Evolutionary conservation across 1,140 invertebrate genomes (phyloP).

Genomic region (Heliconius himera): DNA sequence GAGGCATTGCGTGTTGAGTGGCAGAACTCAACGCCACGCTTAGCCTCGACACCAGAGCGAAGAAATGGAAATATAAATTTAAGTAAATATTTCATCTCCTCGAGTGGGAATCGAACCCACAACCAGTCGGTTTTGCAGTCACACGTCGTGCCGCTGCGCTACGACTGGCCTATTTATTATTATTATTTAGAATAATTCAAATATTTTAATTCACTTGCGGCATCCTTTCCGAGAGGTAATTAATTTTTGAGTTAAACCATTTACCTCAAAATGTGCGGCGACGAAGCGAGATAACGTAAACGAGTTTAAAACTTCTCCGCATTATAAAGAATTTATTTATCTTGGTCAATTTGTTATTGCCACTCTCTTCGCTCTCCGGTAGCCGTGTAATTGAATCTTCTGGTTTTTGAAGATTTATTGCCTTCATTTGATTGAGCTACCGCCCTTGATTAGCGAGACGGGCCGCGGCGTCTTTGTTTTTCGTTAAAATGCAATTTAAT

Average conservation of each 20-base stretch:
- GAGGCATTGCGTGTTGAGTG: too few relatives aligned
- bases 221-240: conserved; percentile 62
- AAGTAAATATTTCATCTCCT: too few relatives aligned
- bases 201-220: conserved; percentile 57
- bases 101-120: too few relatives aligned
- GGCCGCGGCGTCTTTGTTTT: conserved; percentile 53
- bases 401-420: conserved; percentile 75
- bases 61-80: too few relatives aligned
- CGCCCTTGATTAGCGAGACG: conserved; percentile 69
- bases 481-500: conserved; percentile 50
- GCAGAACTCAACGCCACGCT: too few relatives aligned
- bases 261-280: conserved; percentile 62
- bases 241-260: conserved; percentile 70
- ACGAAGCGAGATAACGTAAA: conserved; percentile 59
- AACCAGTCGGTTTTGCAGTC: too few relatives aligned
- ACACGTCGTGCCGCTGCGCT: too few relatives aligned
- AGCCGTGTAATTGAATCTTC: conserved; percentile 80
- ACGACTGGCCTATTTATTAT: too few relatives aligned
- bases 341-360: conserved; percentile 79
- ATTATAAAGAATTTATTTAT: conserved; percentile 78
- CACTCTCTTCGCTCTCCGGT: conserved; percentile 73
- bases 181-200: conserved; percentile 21
- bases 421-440: conserved; percentile 68
- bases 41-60: too few relatives aligned
- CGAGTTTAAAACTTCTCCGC: conserved; percentile 61